A percentile compares a stretch with the other conserved stretches of the same genome.
Evolutionary conservation across 2,113 vertebrate genomes (phyloP).

Genomic region (Acrocephalus kingi): DNA sequence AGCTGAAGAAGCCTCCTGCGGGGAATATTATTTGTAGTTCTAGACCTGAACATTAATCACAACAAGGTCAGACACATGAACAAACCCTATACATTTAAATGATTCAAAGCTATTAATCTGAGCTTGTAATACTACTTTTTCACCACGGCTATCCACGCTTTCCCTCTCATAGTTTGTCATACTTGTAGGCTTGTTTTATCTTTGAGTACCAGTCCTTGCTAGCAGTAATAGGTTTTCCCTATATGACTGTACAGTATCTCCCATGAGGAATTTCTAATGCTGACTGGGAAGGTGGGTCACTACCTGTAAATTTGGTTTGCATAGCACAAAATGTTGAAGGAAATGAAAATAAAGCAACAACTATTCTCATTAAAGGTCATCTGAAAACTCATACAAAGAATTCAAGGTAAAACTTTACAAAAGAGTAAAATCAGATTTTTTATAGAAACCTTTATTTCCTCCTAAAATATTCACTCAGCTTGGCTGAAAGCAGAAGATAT

Average conservation of each 20-base stretch:
- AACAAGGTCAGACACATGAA: constrained; percentile 24
- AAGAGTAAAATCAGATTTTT: not conserved
- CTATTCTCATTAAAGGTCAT: not conserved
- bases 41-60: constrained; percentile 49
- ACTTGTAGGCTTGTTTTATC: not conserved
- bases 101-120: constrained; percentile 11
- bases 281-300: not conserved
- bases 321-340: not conserved
- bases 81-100: constrained; percentile 27
- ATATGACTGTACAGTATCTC: not conserved
- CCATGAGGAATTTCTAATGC: not conserved
- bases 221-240: not conserved
- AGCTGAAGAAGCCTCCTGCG: constrained; percentile 5
- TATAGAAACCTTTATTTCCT: not conserved
- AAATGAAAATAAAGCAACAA: not conserved
- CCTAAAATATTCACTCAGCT: not conserved
- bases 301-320: not conserved
- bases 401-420: not conserved
- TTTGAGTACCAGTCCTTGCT: not conserved
- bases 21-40: constrained; percentile 46
- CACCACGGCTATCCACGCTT: not conserved
- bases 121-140: not conserved
- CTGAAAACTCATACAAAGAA: not conserved
- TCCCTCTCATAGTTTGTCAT: not conserved
- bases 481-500: not conserved